phyloP scores from a whole-genome alignment of 2,888 invertebrate species.

The Hyalella azteca region DNA sequence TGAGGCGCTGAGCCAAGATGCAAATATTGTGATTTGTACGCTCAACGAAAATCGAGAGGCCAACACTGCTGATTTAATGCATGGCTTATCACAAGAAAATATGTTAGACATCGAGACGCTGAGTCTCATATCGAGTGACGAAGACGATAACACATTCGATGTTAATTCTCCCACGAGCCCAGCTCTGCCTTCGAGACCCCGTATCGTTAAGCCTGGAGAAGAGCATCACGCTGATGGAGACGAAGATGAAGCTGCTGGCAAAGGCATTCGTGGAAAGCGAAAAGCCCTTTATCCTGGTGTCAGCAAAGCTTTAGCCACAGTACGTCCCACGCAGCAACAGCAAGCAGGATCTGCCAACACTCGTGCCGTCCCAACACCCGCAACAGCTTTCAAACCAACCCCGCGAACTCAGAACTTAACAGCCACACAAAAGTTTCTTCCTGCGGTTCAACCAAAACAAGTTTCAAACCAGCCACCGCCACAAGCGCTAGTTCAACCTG shows the following conservation, averaged over 20 bases:
- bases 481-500: constrained; percentile 65
- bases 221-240: constrained; percentile 58
- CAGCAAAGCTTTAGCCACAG: constrained; percentile 42
- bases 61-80: constrained; percentile 60
- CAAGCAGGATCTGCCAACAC: background rate
- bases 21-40: constrained; percentile 68
- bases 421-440: constrained; percentile 59
- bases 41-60: constrained; percentile 65
- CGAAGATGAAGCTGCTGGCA: constrained; percentile 65
- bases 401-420: constrained; percentile 47
- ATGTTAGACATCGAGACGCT: constrained; percentile 71
- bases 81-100: constrained; percentile 66
- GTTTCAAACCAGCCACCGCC: constrained; percentile 68
- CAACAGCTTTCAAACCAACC: constrained; percentile 39
- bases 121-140: constrained; percentile 72
- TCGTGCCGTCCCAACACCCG: constrained; percentile 41
- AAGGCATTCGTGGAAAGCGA: constrained; percentile 72
- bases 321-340: constrained; percentile 40
- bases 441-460: constrained; percentile 35
- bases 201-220: constrained; percentile 67
- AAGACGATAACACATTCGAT: constrained; percentile 44
- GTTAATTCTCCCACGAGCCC: constrained; percentile 59
- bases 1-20: constrained; percentile 68
- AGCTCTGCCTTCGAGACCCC: constrained; percentile 62
- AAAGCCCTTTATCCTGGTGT: constrained; percentile 64